Evolutionary conservation across 2,113 vertebrate genomes (phyloP).

Genomic region (Oreotrochilus melanogaster): DNA sequence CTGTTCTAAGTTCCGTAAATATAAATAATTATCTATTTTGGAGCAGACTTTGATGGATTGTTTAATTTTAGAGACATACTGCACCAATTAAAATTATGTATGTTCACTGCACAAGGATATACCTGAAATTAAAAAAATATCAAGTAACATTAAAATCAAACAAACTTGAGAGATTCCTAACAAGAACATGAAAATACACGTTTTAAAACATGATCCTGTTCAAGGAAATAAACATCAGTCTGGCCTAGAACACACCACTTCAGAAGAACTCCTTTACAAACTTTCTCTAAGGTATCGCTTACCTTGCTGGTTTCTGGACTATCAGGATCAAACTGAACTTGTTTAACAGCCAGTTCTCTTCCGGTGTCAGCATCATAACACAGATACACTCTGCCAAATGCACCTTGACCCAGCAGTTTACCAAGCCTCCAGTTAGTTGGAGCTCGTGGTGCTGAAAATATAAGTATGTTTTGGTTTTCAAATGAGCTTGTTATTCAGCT

Average conservation of each 20-base stretch:
- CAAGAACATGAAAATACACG: not conserved
- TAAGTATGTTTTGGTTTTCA: conserved; percentile 50
- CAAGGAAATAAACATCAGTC: not conserved
- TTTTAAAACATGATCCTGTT: not conserved
- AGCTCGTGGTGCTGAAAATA: conserved; percentile 91
- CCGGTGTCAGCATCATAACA: conserved; percentile 97
- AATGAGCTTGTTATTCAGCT: conserved; percentile 41
- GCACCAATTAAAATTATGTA: not conserved
- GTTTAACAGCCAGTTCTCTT: conserved; percentile 95
- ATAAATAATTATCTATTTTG: not conserved
- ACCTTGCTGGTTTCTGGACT: conserved; percentile 99
- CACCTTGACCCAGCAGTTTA: conserved; percentile 95
- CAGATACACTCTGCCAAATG: conserved; percentile 94
- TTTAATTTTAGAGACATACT: not conserved
- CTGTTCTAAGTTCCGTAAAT: not conserved
- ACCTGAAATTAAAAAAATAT: not conserved
- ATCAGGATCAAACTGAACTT: conserved; percentile 98
- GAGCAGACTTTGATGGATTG: not conserved
- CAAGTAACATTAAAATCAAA: not conserved
- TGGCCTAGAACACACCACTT: not conserved
- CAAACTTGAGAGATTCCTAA: not conserved
- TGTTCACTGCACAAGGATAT: not conserved
- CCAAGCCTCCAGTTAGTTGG: conserved; percentile 98
- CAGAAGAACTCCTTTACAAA: not conserved
- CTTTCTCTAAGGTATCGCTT: conserved; percentile 3